A percentile compares a stretch with the other conserved stretches of the same genome.
Evolutionary conservation across 2,797 vertebrate species (phyloP).

Genomic region (Falco naumanni): DNA sequence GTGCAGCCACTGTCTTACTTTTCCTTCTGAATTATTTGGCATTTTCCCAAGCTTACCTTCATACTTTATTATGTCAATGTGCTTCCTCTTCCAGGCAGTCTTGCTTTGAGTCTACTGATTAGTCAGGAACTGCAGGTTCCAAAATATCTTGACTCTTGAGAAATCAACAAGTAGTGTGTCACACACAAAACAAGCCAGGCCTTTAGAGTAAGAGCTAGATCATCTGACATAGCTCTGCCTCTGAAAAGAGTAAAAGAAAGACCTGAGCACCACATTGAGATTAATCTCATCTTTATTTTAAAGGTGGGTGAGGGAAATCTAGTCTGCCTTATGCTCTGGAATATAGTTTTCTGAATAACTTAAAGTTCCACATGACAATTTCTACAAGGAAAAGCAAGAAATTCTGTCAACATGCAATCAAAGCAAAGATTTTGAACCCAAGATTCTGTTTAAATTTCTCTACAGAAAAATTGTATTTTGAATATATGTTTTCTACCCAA

Average conservation of each 20-base stretch:
- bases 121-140: neutral
- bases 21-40: neutral
- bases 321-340: neutral
- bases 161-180: neutral
- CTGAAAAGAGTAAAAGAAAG: neutral
- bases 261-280: neutral
- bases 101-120: neutral
- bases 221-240: neutral
- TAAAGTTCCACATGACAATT: neutral
- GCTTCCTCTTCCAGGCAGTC: neutral
- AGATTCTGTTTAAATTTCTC: neutral
- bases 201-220: neutral
- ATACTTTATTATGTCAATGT: neutral
- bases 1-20: accelerated
- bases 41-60: neutral
- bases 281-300: neutral
- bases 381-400: neutral
- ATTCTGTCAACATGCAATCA: neutral
- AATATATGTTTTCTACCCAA: neutral
- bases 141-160: neutral
- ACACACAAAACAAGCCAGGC: neutral
- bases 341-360: neutral
- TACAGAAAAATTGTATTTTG: neutral
- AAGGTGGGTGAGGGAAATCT: neutral
- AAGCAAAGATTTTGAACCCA: neutral